These are phyloP conservation scores for Parauchenoglanis punctatus DNA, from an alignment of 2,797 vertebrate genomes.

Conservation along the genomic window DNA sequence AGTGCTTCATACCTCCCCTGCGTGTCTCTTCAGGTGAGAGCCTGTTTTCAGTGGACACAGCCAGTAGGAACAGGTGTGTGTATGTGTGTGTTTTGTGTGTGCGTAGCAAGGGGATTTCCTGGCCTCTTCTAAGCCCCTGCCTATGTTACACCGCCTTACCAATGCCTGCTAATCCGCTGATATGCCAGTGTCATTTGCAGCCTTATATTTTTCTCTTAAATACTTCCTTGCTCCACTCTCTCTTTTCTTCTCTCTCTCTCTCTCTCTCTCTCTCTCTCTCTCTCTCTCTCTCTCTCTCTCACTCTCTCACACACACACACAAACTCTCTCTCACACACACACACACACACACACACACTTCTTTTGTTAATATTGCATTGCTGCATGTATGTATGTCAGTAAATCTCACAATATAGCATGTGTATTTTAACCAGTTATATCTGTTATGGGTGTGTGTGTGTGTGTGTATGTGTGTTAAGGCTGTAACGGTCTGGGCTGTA, in stretches of 20 bases:
- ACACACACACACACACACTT: background rate
- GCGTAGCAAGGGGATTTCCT: constrained; percentile 54
- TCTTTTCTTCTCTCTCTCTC: constrained; percentile 14
- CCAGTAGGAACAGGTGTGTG: constrained; percentile 31
- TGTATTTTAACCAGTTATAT: constrained; percentile 17
- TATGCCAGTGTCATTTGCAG: constrained; percentile 43
- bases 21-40: constrained; percentile 34
- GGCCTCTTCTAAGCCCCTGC: constrained; percentile 44
- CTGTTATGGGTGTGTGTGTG: constrained; percentile 4
- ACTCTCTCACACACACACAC: background rate
- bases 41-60: constrained; percentile 34
- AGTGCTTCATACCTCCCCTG: constrained; percentile 23
- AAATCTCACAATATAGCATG: background rate
- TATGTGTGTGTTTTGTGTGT: constrained; percentile 40
- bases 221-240: constrained; percentile 39
- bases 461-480: background rate
- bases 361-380: background rate
- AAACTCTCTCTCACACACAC: background rate
- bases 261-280: constrained; percentile 2
- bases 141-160: constrained; percentile 46
- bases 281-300: background rate
- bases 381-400: background rate
- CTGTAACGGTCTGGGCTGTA: constrained; percentile 30
- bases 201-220: constrained; percentile 40
- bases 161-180: constrained; percentile 51